Base-by-base conservation (phyloP, 2,888 invertebrate genomes). In the Drosophila tanythrix region DNA sequence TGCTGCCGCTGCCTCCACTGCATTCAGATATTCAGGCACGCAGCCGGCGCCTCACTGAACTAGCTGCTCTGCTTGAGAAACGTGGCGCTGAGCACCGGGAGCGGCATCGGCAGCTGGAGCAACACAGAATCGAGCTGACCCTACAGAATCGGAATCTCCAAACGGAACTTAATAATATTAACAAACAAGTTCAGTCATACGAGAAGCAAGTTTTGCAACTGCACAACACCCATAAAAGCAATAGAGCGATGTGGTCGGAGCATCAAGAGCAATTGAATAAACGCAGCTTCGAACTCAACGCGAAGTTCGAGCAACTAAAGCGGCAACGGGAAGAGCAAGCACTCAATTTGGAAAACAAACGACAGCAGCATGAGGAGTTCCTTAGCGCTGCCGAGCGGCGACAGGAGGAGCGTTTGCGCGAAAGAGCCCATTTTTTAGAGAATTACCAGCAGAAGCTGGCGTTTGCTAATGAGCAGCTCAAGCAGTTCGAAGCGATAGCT, bases 311-410 rank as follows among this genome's bases (percentile, higher is more conserved):
- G n/a, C 70, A 74, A 21, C 50, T 76, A 2, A 57, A 74, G 15
- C 46, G 38, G 8, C 7, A 59, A 3, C 53, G 69, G 3, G 33
- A 51, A 2, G 55, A 75, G 2, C 61, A 72, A 4, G 36, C 43
- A 3, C 36, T 70, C 3, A 29, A 62, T 21, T 11, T 81, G 31
- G 15, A 53, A 0, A 51, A 29, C 33, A 46, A 74, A 27, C 48
- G 63, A 5, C 43, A 66, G 2, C 48, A 76, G 18, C 85, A 81
- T 52, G 81, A 87, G 11, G 59, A 82, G 1, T 64, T 65, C 0
- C 77, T 91, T 36, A 35, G 53, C 7, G 33, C 62, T 6, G 83
- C 79, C 21, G 91, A 91, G 53, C 33, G 60, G 8, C 57, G 70
- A 10, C 88, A 85, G 15, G 31, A 69, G 25, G 51, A 72, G 21